Percentiles rank a stretch among this genome's conserved stretches.
phyloP scores from a whole-genome alignment of 2,888 invertebrate species.

The Machimus atricapillus region DNA sequence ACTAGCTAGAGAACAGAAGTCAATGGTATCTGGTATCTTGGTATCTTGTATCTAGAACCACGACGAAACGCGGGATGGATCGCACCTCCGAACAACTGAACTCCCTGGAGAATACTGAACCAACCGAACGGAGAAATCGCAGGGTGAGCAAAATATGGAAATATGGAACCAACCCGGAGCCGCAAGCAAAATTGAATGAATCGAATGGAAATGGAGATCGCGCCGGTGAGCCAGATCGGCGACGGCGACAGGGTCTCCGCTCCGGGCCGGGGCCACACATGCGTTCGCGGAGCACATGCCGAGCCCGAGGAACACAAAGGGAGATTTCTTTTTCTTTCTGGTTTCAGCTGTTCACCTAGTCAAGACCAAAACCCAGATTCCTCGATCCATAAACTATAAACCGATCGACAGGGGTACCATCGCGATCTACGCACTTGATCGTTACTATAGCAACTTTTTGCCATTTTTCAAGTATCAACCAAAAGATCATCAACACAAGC shows the following conservation, averaged over 20 bases:
- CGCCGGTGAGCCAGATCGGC: slow-evolving; percentile 31
- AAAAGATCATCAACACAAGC: background rate
- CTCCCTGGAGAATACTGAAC: slow-evolving; percentile 14
- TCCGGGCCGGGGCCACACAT: background rate
- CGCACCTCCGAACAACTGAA: slow-evolving; percentile 8
- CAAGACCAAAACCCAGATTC: background rate
- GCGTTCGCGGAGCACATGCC: background rate
- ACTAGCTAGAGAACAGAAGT: background rate
- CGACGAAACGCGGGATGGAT: background rate
- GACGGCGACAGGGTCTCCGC: too few species aligned
- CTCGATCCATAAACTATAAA: background rate
- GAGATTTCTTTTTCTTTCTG: background rate
- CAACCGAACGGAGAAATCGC: background rate
- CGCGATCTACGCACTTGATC: background rate
- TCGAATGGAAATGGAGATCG: slow-evolving; percentile 33
- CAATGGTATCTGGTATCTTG: slow-evolving; percentile 8
- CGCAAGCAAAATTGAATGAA: background rate
- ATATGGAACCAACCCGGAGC: background rate
- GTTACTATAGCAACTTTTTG: background rate
- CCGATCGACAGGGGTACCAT: background rate
- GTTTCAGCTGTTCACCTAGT: background rate
- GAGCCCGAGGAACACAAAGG: background rate
- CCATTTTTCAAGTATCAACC: background rate
- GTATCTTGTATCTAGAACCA: background rate
- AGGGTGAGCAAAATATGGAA: background rate